phyloP scores from a whole-genome alignment of 2,113 vertebrate species.

The Rhagologus leucostigma region DNA sequence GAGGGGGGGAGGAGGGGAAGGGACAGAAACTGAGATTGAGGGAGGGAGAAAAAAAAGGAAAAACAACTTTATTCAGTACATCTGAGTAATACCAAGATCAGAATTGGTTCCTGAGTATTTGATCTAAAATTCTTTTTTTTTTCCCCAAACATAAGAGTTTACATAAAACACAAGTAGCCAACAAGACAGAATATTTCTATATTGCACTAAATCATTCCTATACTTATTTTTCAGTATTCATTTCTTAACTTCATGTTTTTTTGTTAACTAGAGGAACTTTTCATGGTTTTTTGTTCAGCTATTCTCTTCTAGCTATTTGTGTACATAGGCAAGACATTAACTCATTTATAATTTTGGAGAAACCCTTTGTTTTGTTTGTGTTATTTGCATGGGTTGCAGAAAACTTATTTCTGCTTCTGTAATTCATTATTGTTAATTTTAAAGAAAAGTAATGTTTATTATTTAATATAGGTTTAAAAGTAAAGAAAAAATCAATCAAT shows the following conservation, averaged over 20 bases:
- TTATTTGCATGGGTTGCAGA: background rate
- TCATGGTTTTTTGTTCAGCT: background rate
- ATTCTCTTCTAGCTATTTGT: background rate
- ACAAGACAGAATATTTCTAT: background rate
- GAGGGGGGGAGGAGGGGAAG: fast-evolving
- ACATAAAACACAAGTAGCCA: background rate
- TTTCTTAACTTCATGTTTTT: background rate
- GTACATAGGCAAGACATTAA: background rate
- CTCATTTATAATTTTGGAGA: background rate
- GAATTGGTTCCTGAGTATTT: background rate
- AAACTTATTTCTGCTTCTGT: background rate
- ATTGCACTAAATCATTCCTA: background rate
- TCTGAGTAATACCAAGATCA: background rate
- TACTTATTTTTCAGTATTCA: background rate
- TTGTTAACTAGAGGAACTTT: background rate
- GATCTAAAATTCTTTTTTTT: background rate
- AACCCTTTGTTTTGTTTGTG: background rate
- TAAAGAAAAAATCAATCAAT: background rate
- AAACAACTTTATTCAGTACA: fast-evolving
- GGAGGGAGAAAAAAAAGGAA: background rate
- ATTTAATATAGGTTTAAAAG: background rate
- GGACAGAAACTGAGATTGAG: background rate
- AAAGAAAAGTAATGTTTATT: background rate
- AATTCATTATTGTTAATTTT: background rate
- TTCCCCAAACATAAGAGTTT: background rate